Percentiles rank a stretch among this genome's conserved stretches.
Evolutionary conservation across 2,888 invertebrate species (phyloP).

Genomic region (Vesta saturnalis): DNA sequence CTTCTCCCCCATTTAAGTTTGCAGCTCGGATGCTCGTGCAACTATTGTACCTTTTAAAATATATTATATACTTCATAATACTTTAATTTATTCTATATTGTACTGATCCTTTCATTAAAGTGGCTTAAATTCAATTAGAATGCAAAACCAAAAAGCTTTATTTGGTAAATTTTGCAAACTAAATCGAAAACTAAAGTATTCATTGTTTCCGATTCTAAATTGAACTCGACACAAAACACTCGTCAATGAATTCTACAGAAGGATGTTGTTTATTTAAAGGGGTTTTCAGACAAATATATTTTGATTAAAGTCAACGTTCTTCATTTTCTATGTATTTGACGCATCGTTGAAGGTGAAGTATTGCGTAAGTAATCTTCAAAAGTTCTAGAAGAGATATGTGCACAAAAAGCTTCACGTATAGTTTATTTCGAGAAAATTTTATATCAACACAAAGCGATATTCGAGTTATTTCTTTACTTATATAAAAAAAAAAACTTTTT

Average conservation of each 20-base stretch:
- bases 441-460: too few relatives aligned
- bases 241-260: not conserved
- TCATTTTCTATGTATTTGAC: constrained; percentile 20
- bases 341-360: constrained; percentile 10
- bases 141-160: not conserved
- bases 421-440: too few relatives aligned
- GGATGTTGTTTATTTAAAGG: constrained; percentile 3
- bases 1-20: constrained; percentile 38
- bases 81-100: constrained; percentile 11
- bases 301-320: constrained; percentile 22
- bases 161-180: not conserved
- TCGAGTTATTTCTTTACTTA: too few relatives aligned
- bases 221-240: not conserved
- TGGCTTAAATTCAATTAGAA: not conserved
- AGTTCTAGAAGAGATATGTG: not conserved
- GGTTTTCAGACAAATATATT: not conserved
- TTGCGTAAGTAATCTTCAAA: constrained; percentile 10
- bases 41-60: constrained; percentile 23
- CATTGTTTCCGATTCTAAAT: not conserved
- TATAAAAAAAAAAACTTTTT: too few relatives aligned
- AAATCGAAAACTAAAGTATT: not conserved
- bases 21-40: constrained; percentile 16
- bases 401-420: not conserved
- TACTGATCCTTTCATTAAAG: not conserved
- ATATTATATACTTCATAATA: not conserved